Conservation (phyloP, 2,113 vertebrate genomes). For the Cyrtonyx montezumae region DNA sequence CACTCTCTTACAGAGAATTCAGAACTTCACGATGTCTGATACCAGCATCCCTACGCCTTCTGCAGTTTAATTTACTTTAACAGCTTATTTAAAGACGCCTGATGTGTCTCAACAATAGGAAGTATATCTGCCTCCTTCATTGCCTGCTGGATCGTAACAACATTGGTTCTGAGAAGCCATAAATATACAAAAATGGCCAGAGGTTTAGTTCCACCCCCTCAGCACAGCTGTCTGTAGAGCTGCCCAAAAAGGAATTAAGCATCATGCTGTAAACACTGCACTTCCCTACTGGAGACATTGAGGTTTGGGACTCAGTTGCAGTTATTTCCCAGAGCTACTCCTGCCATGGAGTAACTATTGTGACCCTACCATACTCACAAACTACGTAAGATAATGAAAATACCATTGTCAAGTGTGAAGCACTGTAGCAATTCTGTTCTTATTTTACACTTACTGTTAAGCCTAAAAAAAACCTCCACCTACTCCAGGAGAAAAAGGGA, state of each 20-base stretch:
- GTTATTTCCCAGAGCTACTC: background rate
- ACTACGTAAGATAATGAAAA: background rate
- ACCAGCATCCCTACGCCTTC: background rate
- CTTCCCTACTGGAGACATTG: constrained; percentile 29
- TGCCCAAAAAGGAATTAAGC: constrained; percentile 46
- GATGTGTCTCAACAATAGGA: background rate
- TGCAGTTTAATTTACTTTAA: background rate
- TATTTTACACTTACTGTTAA: background rate
- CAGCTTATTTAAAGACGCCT: background rate
- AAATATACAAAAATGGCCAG: constrained; percentile 28
- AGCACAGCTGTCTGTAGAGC: constrained; percentile 60
- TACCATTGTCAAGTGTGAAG: background rate
- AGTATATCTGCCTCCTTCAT: background rate
- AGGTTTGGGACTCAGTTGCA: background rate
- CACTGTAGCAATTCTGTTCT: background rate
- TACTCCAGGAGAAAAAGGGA: background rate
- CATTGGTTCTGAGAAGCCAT: background rate
- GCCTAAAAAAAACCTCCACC: background rate
- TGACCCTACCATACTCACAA: background rate
- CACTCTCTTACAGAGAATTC: background rate
- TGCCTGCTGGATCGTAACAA: background rate
- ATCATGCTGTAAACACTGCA: constrained; percentile 25
- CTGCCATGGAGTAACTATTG: background rate
- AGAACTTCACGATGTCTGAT: background rate
- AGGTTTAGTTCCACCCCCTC: constrained; percentile 45